Percentiles rank a stretch among this genome's conserved stretches.
phyloP scores from a whole-genome alignment of 2,797 vertebrate genomes.

The Dermochelys coriacea region DNA sequence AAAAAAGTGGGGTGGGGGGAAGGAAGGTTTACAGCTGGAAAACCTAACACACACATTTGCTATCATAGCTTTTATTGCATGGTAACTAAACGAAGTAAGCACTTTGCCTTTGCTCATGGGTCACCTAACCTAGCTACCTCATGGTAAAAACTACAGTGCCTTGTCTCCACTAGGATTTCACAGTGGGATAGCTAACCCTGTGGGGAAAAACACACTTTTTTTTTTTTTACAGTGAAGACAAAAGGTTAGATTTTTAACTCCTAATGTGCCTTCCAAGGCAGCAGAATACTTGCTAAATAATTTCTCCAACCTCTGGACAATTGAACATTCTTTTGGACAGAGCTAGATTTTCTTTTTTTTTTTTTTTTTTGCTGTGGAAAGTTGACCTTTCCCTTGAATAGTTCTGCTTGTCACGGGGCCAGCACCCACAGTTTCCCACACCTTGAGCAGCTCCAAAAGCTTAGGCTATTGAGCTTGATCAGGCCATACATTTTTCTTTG shows the following conservation, averaged over 20 bases:
- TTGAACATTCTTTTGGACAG: accelerated
- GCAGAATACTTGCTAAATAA: not conserved
- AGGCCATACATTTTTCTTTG: not conserved
- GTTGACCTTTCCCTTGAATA: accelerated
- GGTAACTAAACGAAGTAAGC: not conserved
- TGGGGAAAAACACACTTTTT: not conserved
- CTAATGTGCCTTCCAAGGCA: accelerated
- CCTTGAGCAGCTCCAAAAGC: not conserved
- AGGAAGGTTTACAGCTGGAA: not conserved
- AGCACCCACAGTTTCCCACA: accelerated
- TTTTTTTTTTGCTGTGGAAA: accelerated
- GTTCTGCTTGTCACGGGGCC: accelerated
- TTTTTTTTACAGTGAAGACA: not conserved
- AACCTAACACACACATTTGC: not conserved
- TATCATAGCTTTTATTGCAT: not conserved
- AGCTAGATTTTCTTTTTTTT: not conserved
- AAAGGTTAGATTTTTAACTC: not conserved
- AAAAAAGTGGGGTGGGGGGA: not conserved
- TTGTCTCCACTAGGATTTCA: not conserved
- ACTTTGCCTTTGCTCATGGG: not conserved
- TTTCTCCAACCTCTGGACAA: not conserved
- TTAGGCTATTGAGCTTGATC: not conserved
- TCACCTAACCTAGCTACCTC: not conserved
- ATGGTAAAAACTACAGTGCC: not conserved
- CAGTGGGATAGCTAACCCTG: not conserved